Evolutionary conservation across 2,888 invertebrate species (phyloP).

Genomic region (Stenodema calcarata): DNA sequence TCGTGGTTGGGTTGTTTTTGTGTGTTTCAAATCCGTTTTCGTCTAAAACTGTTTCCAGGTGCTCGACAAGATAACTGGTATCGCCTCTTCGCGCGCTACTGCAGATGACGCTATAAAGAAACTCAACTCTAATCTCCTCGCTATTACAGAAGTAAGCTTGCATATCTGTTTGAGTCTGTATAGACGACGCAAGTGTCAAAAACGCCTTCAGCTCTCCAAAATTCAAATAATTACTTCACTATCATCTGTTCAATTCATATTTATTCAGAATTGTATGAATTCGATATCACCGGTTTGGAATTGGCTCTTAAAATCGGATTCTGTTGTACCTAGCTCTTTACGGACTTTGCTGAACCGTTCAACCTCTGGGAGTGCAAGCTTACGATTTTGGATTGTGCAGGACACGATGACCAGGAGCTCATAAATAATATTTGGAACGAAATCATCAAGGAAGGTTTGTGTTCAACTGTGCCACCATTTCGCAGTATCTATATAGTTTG

Average conservation of each 20-base stretch:
- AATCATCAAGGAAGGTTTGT: slow-evolving; percentile 69
- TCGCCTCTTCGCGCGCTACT: slow-evolving; percentile 61
- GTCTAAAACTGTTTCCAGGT: slow-evolving; percentile 62
- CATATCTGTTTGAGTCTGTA: no score
- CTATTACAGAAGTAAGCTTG: slow-evolving; percentile 84
- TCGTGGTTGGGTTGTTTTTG: no score
- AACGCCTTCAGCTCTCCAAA: no score
- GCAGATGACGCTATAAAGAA: slow-evolving; percentile 69
- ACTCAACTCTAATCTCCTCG: slow-evolving; percentile 81
- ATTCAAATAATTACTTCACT: no score
- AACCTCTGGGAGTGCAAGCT: slow-evolving; percentile 92
- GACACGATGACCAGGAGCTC: slow-evolving; percentile 84
- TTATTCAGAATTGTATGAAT: no score
- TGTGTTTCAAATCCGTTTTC: background rate
- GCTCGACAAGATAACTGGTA: slow-evolving; percentile 70
- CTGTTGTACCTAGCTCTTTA: slow-evolving; percentile 75
- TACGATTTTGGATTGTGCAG: slow-evolving; percentile 93
- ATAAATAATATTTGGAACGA: slow-evolving; percentile 92
- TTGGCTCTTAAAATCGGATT: no score
- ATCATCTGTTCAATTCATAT: no score
- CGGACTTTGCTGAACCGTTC: slow-evolving; percentile 89
- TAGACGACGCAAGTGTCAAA: no score
- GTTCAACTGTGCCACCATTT: background rate
- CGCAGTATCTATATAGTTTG: no score
- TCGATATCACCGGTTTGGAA: no score